Evolutionary conservation across 2,113 vertebrate genomes (phyloP).

Genomic region (Xiphophorus maculatus): DNA sequence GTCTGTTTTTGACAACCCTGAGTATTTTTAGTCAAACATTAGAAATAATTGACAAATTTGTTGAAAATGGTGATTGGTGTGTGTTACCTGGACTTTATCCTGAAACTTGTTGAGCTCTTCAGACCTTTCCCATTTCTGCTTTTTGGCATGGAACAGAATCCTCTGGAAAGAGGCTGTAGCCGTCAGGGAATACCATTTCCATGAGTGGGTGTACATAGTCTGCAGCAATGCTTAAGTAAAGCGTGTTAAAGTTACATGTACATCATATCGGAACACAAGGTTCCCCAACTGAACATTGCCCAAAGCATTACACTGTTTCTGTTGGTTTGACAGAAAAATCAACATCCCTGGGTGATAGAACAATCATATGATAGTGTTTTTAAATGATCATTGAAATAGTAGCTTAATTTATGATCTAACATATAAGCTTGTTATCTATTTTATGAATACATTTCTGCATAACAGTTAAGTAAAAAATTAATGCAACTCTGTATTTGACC

Average conservation of each 20-base stretch:
- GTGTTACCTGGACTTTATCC: neutral
- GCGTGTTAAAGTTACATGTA: neutral
- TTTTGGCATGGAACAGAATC: neutral
- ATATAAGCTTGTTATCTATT: no score
- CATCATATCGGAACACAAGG: neutral
- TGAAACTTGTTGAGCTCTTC: neutral
- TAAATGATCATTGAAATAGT: no score
- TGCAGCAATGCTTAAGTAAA: no score
- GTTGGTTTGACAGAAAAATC: neutral
- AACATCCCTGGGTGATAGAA: no score
- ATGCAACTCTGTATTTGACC: no score
- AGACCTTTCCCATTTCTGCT: neutral
- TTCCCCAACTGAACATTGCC: neutral
- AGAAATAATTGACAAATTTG: conserved; percentile 1
- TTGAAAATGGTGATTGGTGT: neutral
- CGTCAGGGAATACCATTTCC: neutral
- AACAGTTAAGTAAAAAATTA: no score
- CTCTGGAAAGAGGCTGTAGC: neutral
- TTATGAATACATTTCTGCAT: no score
- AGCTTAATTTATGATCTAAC: no score
- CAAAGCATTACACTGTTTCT: neutral
- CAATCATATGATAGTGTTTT: no score
- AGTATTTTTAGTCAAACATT: conserved; percentile 24
- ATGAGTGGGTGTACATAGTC: neutral
- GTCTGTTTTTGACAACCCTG: neutral